A percentile compares a stretch with the other conserved stretches of the same genome.
Conservation (phyloP, 2,888 invertebrate species). For the Heteromyza rotundicornis region DNA sequence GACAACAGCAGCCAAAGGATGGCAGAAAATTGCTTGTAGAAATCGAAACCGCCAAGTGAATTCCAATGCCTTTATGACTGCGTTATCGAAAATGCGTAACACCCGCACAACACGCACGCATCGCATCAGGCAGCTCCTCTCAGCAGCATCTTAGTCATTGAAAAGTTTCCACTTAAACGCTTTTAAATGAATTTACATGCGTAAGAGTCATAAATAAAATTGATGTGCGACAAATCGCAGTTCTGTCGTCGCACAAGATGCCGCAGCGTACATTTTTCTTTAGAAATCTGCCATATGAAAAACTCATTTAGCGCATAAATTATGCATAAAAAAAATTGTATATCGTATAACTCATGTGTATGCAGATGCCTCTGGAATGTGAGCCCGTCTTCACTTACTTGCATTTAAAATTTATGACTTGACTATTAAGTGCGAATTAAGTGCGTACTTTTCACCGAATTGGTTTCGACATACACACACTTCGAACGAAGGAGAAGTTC, state of each 20-base stretch:
- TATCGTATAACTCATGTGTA: not conserved
- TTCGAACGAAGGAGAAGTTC: too few species aligned
- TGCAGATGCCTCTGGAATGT: not conserved
- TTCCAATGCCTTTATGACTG: conserved; percentile 17
- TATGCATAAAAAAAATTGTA: conserved; percentile 52
- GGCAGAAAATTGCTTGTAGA: too few species aligned
- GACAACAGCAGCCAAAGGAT: too few species aligned
- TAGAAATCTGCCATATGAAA: conserved; percentile 44
- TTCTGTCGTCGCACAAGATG: conserved; percentile 24
- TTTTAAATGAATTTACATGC: conserved; percentile 54
- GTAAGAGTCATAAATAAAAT: conserved; percentile 53
- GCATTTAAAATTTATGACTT: conserved; percentile 55
- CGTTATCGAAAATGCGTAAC: conserved; percentile 26
- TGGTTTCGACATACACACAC: conserved; percentile 26
- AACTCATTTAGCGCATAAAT: conserved; percentile 56
- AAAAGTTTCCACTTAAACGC: conserved; percentile 50
- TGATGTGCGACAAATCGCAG: conserved; percentile 35
- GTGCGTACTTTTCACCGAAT: conserved; percentile 42
- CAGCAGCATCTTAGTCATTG: not conserved
- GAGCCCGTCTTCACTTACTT: conserved; percentile 36
- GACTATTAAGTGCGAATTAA: conserved; percentile 54
- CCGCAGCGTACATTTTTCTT: not conserved
- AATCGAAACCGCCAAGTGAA: not conserved
- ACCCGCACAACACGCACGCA: not conserved
- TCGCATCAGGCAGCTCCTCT: not conserved